phyloP scores from a whole-genome alignment of 2,797 vertebrate genomes.

The Pagetopsis macropterus region DNA sequence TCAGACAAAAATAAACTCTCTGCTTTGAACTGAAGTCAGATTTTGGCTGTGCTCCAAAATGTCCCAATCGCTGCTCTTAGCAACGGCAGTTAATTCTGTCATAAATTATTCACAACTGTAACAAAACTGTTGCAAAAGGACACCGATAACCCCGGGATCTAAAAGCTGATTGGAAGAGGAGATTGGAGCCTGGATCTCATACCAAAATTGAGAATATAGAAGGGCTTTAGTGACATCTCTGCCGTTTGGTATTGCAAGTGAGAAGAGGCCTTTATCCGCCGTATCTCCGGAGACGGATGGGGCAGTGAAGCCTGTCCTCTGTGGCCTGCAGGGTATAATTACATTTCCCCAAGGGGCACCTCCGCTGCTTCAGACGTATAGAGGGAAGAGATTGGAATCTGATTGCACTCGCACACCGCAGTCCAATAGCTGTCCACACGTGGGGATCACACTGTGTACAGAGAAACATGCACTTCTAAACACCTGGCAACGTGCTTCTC shows the following conservation, averaged over 20 bases:
- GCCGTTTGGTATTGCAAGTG: constrained; percentile 61
- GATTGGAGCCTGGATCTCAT: constrained; percentile 47
- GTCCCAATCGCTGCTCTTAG: constrained; percentile 63
- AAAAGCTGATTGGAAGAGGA: constrained; percentile 55
- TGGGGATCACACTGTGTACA: constrained; percentile 26
- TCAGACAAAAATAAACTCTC: constrained; percentile 29
- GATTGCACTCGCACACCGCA: constrained; percentile 64
- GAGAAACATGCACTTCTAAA: not conserved
- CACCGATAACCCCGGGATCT: constrained; percentile 60
- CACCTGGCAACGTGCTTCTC: constrained; percentile 15
- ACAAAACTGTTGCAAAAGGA: constrained; percentile 71
- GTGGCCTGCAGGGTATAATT: constrained; percentile 76
- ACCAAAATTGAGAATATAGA: constrained; percentile 41
- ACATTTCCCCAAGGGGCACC: constrained; percentile 73
- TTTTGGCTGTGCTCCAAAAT: constrained; percentile 49
- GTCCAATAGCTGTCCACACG: constrained; percentile 47
- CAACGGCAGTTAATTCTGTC: constrained; percentile 63
- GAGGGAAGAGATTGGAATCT: constrained; percentile 72
- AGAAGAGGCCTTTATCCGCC: constrained; percentile 55
- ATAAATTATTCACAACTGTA: constrained; percentile 71
- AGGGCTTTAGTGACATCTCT: constrained; percentile 45
- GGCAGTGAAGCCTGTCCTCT: constrained; percentile 66
- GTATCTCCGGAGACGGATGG: constrained; percentile 70
- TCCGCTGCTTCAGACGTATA: constrained; percentile 63
- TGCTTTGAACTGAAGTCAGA: constrained; percentile 41